These are phyloP conservation scores for Stomorhina lunata DNA, from an alignment of 2,888 invertebrate genomes.

Conservation along the genomic window DNA sequence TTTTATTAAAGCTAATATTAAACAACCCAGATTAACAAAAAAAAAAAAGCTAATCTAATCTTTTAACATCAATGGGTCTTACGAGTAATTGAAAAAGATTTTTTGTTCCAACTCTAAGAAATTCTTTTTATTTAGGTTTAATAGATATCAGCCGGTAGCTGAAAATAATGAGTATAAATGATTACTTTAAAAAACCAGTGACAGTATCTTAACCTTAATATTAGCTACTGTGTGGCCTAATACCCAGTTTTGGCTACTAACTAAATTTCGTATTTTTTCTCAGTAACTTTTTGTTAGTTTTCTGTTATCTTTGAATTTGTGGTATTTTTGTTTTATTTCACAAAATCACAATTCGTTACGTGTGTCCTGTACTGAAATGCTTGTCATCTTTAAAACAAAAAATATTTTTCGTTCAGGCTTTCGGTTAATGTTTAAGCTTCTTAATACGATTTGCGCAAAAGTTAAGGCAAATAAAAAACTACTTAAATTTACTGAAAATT, in stretches of 20 bases:
- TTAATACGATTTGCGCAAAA: constrained; percentile 19
- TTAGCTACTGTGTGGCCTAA: constrained; percentile 55
- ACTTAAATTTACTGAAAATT: neutral
- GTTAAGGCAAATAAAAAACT: neutral
- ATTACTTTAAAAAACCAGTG: neutral
- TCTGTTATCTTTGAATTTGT: neutral
- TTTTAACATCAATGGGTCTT: neutral
- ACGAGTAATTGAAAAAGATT: no score
- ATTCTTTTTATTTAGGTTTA: neutral
- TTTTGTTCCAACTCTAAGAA: no score
- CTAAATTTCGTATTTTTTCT: neutral
- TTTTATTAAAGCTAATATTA: neutral
- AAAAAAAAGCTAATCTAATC: no score
- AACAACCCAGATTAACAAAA: neutral
- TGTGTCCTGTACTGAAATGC: constrained; percentile 35
- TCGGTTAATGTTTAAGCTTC: neutral
- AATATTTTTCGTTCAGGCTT: neutral
- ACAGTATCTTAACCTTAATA: neutral
- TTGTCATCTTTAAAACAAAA: constrained; percentile 23
- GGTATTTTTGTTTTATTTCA: neutral
- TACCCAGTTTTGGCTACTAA: constrained; percentile 15
- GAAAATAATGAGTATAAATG: neutral
- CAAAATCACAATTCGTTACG: constrained; percentile 12
- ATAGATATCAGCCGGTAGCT: neutral
- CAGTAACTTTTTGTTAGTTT: no score